These are phyloP conservation scores for Xiphophorus maculatus DNA, from an alignment of 2,113 vertebrate genomes.

Conservation along the genomic window DNA sequence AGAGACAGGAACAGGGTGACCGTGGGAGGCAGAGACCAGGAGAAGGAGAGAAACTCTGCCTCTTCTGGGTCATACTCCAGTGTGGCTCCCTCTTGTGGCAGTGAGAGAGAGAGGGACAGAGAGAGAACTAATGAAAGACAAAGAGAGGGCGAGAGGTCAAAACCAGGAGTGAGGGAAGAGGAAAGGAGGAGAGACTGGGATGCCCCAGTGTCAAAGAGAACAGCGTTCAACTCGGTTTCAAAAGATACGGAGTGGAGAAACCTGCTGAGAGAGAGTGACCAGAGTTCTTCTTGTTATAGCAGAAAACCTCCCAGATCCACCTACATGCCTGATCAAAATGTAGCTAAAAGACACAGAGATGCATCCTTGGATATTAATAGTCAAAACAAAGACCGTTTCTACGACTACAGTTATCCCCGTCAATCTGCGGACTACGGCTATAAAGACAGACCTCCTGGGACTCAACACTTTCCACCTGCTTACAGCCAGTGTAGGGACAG, in stretches of 20 bases:
- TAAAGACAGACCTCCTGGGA: slow-evolving; percentile 19
- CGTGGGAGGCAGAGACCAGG: slow-evolving; percentile 72
- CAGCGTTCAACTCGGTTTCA: slow-evolving; percentile 28
- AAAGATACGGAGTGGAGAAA: slow-evolving; percentile 68
- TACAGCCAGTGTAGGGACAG: slow-evolving; percentile 1
- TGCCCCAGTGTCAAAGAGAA: slow-evolving; percentile 18
- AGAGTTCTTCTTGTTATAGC: slow-evolving; percentile 68
- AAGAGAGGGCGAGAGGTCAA: slow-evolving; percentile 9
- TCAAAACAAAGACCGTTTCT: slow-evolving; percentile 6
- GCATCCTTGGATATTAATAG: neutral
- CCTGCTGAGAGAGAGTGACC: slow-evolving; percentile 59
- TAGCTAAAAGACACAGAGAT: slow-evolving; percentile 13
- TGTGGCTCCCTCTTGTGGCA: slow-evolving; percentile 60
- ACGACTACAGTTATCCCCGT: neutral
- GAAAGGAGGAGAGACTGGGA: slow-evolving; percentile 20
- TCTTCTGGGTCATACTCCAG: neutral
- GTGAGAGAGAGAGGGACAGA: slow-evolving; percentile 45
- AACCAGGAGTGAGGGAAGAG: slow-evolving; percentile 34
- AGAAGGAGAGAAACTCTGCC: slow-evolving; percentile 55
- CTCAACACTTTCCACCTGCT: slow-evolving; percentile 50
- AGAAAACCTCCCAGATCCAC: slow-evolving; percentile 48
- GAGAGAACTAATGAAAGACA: slow-evolving; percentile 21
- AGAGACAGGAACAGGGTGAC: slow-evolving; percentile 54
- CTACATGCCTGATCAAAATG: slow-evolving; percentile 62
- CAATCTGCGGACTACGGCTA: neutral